Evolutionary conservation across 2,797 vertebrate genomes (phyloP), one percentile per base, ranked within the genome.

Genomic region (Neoniphon sammara): DNA sequence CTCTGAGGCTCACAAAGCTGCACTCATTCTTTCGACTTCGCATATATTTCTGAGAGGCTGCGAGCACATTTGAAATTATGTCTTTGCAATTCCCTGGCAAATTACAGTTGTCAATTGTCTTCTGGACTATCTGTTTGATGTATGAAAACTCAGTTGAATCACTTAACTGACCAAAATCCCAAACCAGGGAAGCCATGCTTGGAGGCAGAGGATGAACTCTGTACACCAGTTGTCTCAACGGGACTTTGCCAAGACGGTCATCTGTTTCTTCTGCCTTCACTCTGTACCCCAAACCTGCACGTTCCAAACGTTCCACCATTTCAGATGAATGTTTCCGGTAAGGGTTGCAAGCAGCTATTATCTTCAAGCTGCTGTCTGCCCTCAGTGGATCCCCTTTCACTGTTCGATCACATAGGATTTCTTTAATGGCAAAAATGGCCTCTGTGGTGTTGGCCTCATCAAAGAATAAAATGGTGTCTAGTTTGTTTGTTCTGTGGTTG

Each of bases 371-470:
- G 0, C 86, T 86, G 14, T 87, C 64, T 61, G 75, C 7, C 27
- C 81, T 88, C 49, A 95, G 85, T 49, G 80, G 85, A 58, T 73
- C 14, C 25, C 95, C 94, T 14, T 88, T 80, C 53, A 94, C 67
- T 0, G 93, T 89, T 36, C 44, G 86, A 79, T 95, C 95, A 79
- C 94, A 95, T 39, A 95, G 79, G 55, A 95, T 86, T 78, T 95
- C 95, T 75, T 95, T 95, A 69, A 95, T 95, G 11, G 93, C 91
- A 74, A 93, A 94, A 73, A 95, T 89, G 8, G 94, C 92, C 60
- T 95, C 95, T 0, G 95, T 94, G 64, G 95, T 94, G 91, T 95
- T 95, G 10, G 94, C 94, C 86, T 95, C 95, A 0, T 96, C 95
- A 3, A 96, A 95, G 83, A 95, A 96, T 80, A 96, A 83, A 85